Conservation (phyloP, 2,888 invertebrate species). For the Phengaris alcon region DNA sequence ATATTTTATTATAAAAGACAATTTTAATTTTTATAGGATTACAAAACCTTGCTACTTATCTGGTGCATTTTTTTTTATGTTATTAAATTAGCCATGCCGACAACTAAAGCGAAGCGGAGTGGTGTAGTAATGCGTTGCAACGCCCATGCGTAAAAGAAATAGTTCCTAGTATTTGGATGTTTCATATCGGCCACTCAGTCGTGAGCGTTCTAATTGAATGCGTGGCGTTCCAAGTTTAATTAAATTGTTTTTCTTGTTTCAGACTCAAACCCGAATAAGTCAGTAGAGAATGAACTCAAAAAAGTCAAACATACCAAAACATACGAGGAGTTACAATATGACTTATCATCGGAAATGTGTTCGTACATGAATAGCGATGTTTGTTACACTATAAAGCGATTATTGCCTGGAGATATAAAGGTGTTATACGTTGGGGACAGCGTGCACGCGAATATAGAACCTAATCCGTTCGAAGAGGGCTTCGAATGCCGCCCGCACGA, state of each 20-base stretch:
- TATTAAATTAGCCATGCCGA: no score
- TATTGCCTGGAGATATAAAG: conserved; percentile 92
- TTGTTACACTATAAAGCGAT: conserved; percentile 88
- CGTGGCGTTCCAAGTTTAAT: neutral
- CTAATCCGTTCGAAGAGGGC: conserved; percentile 86
- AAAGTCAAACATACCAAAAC: conserved; percentile 49
- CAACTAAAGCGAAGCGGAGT: no score
- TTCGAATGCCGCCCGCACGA: conserved; percentile 81
- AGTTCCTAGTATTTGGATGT: no score
- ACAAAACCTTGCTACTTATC: no score
- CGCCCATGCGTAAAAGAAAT: no score
- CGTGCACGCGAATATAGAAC: conserved; percentile 69
- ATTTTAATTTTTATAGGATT: no score
- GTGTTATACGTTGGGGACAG: conserved; percentile 81
- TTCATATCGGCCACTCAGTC: no score
- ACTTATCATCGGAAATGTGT: conserved; percentile 84
- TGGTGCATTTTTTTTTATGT: no score
- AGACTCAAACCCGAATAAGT: conserved; percentile 67
- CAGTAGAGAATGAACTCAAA: conserved; percentile 60
- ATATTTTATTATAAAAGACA: no score
- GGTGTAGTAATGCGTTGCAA: no score
- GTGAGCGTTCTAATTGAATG: no score
- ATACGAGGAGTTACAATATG: conserved; percentile 69
- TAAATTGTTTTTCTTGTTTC: conserved; percentile 38
- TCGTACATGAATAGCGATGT: conserved; percentile 87